phyloP scores from a whole-genome alignment of 1,140 invertebrate species.

The Drosophila pallidifrons region DNA sequence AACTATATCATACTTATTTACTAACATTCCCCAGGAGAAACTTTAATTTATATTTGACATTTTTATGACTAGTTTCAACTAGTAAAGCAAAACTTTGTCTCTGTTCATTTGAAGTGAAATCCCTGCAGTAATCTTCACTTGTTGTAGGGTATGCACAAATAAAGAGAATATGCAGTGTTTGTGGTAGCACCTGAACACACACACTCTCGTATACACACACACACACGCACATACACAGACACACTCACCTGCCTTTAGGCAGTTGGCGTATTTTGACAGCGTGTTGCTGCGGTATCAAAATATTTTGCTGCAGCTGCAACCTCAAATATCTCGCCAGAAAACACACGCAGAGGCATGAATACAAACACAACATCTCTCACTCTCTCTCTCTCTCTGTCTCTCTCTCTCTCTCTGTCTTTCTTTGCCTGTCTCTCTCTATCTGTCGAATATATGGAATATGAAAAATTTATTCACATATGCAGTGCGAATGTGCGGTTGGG shows the following conservation, averaged over 20 bases:
- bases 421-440: not conserved
- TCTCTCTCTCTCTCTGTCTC: not conserved
- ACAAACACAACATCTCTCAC: slow-evolving; percentile 1
- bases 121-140: not conserved
- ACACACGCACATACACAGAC: not conserved
- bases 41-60: too few species aligned
- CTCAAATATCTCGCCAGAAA: slow-evolving; percentile 27
- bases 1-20: too few species aligned
- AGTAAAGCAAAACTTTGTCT: not conserved
- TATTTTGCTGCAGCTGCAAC: slow-evolving; percentile 44
- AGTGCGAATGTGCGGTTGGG: not conserved
- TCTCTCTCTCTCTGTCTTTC: not conserved
- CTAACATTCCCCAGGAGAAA: too few species aligned
- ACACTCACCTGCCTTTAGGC: slow-evolving; percentile 5
- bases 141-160: not conserved
- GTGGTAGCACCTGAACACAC: slow-evolving; percentile 17
- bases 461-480: slow-evolving; percentile 40
- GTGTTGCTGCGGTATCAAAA: slow-evolving; percentile 28
- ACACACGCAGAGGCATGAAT: slow-evolving; percentile 7
- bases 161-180: slow-evolving; percentile 23
- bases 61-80: too few species aligned
- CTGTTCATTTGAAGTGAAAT: not conserved
- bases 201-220: not conserved
- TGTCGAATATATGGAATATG: slow-evolving; percentile 38
- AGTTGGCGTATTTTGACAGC: slow-evolving; percentile 26